These are phyloP conservation scores for Meteorus sp. DNA, from an alignment of 1,140 invertebrate species.

Conservation along the genomic window DNA sequence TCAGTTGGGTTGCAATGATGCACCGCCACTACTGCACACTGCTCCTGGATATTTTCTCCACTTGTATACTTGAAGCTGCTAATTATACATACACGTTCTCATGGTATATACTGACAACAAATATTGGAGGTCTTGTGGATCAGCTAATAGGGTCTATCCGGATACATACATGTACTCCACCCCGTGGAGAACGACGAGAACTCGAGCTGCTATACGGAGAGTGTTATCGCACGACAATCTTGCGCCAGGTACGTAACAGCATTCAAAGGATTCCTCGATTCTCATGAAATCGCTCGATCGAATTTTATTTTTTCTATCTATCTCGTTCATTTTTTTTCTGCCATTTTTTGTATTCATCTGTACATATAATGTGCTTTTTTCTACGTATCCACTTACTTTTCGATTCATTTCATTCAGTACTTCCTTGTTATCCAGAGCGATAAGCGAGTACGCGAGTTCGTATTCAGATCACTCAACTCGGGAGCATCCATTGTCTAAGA, in stretches of 20 bases:
- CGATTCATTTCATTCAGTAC: too few species aligned
- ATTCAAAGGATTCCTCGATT: constrained; percentile 7
- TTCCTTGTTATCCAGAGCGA: too few species aligned
- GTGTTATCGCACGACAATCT: constrained; percentile 18
- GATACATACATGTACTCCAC: too few species aligned
- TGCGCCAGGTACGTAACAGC: constrained; percentile 14
- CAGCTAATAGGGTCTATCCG: constrained; percentile 26
- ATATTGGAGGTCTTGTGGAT: background rate
- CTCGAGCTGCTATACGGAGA: constrained; percentile 6
- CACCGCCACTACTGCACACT: too few species aligned
- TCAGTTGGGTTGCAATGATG: background rate
- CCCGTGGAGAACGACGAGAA: background rate
- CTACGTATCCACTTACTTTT: too few species aligned
- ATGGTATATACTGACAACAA: background rate
- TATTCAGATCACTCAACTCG: too few species aligned
- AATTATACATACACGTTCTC: constrained; percentile 1
- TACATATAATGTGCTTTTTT: too few species aligned
- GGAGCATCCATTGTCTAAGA: too few species aligned
- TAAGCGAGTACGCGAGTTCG: too few species aligned
- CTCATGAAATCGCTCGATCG: constrained; percentile 17
- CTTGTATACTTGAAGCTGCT: background rate
- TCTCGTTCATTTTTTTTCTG: background rate
- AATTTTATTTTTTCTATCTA: background rate
- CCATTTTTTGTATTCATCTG: too few species aligned
- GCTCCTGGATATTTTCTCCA: background rate